phyloP scores from a whole-genome alignment of 2,113 vertebrate species.

The Oceanodroma tethys region DNA sequence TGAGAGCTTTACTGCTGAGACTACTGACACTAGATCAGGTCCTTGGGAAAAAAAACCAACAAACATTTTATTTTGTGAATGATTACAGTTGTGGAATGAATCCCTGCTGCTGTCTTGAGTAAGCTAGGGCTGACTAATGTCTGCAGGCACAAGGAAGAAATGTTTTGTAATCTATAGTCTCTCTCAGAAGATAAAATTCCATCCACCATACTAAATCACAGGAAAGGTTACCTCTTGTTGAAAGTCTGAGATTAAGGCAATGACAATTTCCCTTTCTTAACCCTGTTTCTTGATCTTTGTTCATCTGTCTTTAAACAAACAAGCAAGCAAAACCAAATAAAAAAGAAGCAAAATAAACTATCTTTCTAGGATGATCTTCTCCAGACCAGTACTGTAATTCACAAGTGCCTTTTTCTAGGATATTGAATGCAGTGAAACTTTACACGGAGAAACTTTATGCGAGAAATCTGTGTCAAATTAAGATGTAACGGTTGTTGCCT shows the following conservation, averaged over 20 bases:
- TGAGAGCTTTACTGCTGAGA: neutral
- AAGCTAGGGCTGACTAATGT: slow-evolving; percentile 20
- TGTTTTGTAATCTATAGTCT: neutral
- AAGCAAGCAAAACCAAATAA: neutral
- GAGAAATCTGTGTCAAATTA: neutral
- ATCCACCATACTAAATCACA: neutral
- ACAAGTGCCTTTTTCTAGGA: neutral
- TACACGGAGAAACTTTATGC: neutral
- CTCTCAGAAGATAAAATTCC: slow-evolving; percentile 7
- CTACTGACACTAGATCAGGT: neutral
- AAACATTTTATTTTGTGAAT: neutral
- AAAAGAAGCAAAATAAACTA: neutral
- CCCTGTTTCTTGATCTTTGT: neutral
- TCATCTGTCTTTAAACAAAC: neutral
- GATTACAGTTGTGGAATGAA: slow-evolving; percentile 3
- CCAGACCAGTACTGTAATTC: neutral
- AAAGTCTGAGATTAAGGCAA: neutral
- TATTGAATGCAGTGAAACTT: neutral
- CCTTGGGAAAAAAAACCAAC: neutral
- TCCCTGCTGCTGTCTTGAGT: neutral
- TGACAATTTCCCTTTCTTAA: neutral
- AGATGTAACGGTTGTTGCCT: neutral
- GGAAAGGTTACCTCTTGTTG: neutral
- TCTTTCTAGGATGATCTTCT: neutral
- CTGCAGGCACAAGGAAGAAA: neutral